Base-by-base conservation (phyloP, 2,888 invertebrate species). In the Anthophora plumipes region DNA sequence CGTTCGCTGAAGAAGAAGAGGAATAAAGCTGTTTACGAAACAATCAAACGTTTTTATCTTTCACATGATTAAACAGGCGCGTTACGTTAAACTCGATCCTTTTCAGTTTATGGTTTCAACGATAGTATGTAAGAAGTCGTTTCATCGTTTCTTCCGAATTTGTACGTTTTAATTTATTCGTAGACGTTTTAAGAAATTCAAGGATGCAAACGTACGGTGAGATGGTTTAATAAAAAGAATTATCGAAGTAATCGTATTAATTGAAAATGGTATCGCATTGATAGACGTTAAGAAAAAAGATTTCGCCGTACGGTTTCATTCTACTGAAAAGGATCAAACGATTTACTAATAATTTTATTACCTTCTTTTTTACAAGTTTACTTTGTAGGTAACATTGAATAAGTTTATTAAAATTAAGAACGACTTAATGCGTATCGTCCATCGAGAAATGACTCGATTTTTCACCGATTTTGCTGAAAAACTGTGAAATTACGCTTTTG, bases 41-140 rank as follows among this genome's bases (percentile, higher is more conserved):
- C 55, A 80, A 80, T 73, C 66, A 82, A 80, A 80, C 54, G 39
- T 57, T 43, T 54, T 68, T 75, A 57, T 20, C 48, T 39, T 50
- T 71, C 50, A 64, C 48, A 9, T 43, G 54, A 67, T 50, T 46
- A 4, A n/a, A 59, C 71, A 25, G 11, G 25, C 61, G 39, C 17
- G 50, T 69, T 46, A 39, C 48, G 67, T 52, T 81, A 52, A n/a
- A 11, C 17, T 48, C 20, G 77, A 69, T 80, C 80, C 76, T 76
- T 76, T 69, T 70, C 77, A 55, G 25, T 55, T 25, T 20, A 68
- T 20, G 7, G 17, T 55, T 22, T 64, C n/a, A 50, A 46, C 12
- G 20, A 31, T 52, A 55, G 14, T 31, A 57, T 2, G 8, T 67
- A n/a, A 25, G 37, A 61, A 22, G 50, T 63, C 54, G 11, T 76